Percentiles rank a stretch among this genome's conserved stretches.
These are phyloP conservation scores for Cricetomys ansorgei DNA, from an alignment of 2,113 vertebrate species.

Conservation along the genomic window DNA sequence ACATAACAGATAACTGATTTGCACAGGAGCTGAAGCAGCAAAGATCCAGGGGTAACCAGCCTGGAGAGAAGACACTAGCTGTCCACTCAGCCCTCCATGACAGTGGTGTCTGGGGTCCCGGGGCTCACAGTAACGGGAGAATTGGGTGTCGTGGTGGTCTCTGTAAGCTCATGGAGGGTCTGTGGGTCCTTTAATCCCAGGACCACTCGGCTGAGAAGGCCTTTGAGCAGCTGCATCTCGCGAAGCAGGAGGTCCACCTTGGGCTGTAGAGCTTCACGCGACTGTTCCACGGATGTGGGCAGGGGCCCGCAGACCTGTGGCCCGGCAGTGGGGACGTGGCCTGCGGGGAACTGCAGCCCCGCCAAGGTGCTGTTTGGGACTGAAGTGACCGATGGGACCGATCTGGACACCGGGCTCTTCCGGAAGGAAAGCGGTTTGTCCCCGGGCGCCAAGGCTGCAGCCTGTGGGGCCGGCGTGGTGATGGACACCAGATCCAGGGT, in stretches of 20 bases:
- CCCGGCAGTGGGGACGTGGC: neutral
- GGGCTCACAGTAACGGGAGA: neutral
- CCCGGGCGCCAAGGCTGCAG: conserved; percentile 42
- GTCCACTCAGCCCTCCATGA: neutral
- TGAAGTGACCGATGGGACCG: neutral
- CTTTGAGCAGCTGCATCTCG: conserved; percentile 76
- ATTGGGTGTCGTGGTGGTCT: neutral
- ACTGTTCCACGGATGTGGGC: neutral
- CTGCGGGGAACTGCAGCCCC: neutral
- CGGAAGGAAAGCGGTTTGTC: conserved; percentile 62
- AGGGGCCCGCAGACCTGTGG: neutral
- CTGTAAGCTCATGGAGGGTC: neutral
- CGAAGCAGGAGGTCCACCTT: conserved; percentile 66
- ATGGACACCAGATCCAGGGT: neutral
- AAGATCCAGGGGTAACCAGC: no score
- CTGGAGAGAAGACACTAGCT: neutral
- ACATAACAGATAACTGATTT: neutral
- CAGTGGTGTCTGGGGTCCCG: neutral
- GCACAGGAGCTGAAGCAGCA: neutral
- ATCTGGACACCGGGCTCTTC: conserved; percentile 59
- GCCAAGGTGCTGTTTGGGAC: neutral
- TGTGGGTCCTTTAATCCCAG: conserved; percentile 54
- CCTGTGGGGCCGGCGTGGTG: neutral
- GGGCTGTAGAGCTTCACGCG: neutral
- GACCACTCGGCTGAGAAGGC: conserved; percentile 56